Percentiles rank a stretch among this genome's conserved stretches.
Conservation (phyloP, 2,888 invertebrate genomes). For the Vanessa cardui region DNA sequence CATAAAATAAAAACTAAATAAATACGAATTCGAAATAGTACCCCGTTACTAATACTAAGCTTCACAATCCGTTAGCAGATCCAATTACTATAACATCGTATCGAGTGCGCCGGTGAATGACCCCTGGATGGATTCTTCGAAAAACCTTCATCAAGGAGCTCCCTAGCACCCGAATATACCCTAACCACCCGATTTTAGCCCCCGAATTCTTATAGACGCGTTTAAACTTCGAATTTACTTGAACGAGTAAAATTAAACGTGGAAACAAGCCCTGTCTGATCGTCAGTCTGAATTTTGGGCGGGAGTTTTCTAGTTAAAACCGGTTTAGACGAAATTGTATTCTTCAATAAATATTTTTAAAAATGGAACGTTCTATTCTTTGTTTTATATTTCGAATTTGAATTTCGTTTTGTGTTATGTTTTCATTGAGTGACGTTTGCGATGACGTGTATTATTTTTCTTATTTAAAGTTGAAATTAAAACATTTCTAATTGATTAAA, state of each 20-base stretch:
- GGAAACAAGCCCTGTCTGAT: neutral
- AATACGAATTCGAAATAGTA: slow-evolving; percentile 19
- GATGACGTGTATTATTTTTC: neutral
- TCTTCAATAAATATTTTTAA: too few species aligned
- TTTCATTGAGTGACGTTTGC: neutral
- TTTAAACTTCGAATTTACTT: slow-evolving; percentile 32
- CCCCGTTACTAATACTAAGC: slow-evolving; percentile 22
- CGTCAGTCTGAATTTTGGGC: too few species aligned
- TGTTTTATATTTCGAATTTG: too few species aligned
- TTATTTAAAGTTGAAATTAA: neutral
- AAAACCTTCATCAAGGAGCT: slow-evolving; percentile 81
- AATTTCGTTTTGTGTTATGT: too few species aligned
- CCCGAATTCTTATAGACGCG: slow-evolving; percentile 72
- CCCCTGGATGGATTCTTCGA: slow-evolving; percentile 78
- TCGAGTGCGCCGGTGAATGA: slow-evolving; percentile 71
- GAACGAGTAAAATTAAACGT: slow-evolving; percentile 19
- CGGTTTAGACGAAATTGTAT: too few species aligned
- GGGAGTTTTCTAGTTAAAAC: too few species aligned
- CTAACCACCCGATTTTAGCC: slow-evolving; percentile 72
- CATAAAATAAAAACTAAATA: slow-evolving; percentile 8
- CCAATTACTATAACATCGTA: slow-evolving; percentile 78
- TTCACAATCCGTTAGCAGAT: slow-evolving; percentile 46
- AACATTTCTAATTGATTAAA: slow-evolving; percentile 12
- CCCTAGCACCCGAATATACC: slow-evolving; percentile 67
- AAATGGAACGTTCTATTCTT: too few species aligned